Conservation (phyloP, 2,113 vertebrate species). For the Eurystomus gularis region DNA sequence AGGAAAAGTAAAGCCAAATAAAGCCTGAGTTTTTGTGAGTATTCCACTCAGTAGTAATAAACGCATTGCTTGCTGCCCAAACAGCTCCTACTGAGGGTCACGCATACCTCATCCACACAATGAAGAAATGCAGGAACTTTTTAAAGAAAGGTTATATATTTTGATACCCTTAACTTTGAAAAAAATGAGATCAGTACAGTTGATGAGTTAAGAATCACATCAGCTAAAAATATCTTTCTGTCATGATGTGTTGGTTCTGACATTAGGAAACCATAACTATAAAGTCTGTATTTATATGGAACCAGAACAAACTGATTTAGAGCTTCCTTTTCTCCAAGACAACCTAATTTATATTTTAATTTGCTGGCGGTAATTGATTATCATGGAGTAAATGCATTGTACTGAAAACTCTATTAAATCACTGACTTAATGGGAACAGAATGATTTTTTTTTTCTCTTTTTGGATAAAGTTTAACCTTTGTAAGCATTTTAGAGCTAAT, state of each 20-base stretch:
- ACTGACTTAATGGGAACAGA: constrained; percentile 52
- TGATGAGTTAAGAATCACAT: neutral
- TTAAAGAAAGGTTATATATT: neutral
- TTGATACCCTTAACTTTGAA: neutral
- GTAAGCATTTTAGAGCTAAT: constrained; percentile 73
- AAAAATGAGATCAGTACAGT: neutral
- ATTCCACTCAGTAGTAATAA: neutral
- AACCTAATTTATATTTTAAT: constrained; percentile 74
- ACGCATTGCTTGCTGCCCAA: neutral
- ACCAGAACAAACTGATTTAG: constrained; percentile 51
- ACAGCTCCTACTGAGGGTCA: neutral
- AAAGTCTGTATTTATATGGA: constrained; percentile 52
- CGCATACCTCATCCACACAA: neutral
- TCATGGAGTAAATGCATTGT: constrained; percentile 65
- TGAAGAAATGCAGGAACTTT: neutral
- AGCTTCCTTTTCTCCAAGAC: constrained; percentile 36
- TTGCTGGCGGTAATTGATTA: constrained; percentile 74
- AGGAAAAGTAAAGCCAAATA: neutral
- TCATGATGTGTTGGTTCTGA: constrained; percentile 17
- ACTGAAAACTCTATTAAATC: constrained; percentile 71
- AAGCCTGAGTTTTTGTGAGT: neutral
- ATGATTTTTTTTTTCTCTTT: neutral
- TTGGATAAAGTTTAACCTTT: constrained; percentile 52
- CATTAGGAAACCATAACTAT: constrained; percentile 21
- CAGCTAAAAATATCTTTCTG: neutral